Evolutionary conservation across 2,797 vertebrate genomes (phyloP).

Genomic region (Gymnoscopelus braueri): DNA sequence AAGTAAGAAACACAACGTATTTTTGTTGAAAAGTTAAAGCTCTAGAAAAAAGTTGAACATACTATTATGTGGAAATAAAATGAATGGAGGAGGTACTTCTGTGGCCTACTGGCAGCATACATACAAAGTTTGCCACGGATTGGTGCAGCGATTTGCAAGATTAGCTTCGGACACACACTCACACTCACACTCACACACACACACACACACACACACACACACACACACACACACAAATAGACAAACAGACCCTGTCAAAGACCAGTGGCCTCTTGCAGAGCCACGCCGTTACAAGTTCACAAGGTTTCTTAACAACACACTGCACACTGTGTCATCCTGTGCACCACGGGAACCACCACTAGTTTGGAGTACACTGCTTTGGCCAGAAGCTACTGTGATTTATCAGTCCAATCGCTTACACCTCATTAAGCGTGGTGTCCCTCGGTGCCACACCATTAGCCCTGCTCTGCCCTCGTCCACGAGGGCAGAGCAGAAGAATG

Average conservation of each 20-base stretch:
- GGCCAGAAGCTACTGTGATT: slow-evolving; percentile 21
- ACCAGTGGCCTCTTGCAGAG: neutral
- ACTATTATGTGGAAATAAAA: too few species aligned
- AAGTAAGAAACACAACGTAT: too few species aligned
- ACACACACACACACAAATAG: neutral
- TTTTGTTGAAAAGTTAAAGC: too few species aligned
- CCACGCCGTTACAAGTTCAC: too few species aligned
- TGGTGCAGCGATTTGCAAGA: too few species aligned
- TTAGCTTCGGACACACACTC: neutral
- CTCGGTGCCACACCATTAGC: slow-evolving; percentile 29
- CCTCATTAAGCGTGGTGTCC: slow-evolving; percentile 41
- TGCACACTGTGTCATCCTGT: too few species aligned
- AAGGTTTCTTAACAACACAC: too few species aligned
- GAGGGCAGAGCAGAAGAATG: neutral
- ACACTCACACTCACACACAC: neutral
- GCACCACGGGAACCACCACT: neutral
- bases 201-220: neutral
- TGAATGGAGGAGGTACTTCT: too few species aligned
- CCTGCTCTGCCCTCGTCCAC: neutral
- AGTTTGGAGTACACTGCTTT: slow-evolving; percentile 26
- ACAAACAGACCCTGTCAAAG: neutral
- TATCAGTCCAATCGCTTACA: slow-evolving; percentile 41
- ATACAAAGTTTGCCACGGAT: too few species aligned
- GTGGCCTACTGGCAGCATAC: too few species aligned
- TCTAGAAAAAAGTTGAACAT: too few species aligned